Evolutionary conservation across 2,797 vertebrate species (phyloP).

Genomic region (Acestrorhynchus altus): DNA sequence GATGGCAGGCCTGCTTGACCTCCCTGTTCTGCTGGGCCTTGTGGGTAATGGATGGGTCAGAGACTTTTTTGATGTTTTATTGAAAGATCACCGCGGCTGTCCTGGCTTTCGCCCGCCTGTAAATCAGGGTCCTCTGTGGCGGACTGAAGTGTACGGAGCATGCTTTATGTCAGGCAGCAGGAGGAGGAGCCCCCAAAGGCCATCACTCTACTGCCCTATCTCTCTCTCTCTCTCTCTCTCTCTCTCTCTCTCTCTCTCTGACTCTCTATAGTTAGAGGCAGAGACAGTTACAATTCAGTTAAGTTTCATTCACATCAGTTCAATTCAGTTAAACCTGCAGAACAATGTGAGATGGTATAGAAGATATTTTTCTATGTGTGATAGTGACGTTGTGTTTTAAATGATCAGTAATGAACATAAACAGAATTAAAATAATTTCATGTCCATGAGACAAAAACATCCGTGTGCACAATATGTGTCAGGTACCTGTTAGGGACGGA

Average conservation of each 20-base stretch:
- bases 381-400: no score
- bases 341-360: background rate
- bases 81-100: slow-evolving; percentile 81
- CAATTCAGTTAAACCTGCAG: background rate
- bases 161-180: slow-evolving; percentile 59
- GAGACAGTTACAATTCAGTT: slow-evolving; percentile 15
- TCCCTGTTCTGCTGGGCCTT: slow-evolving; percentile 69
- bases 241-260: slow-evolving; percentile 32
- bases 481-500: no score
- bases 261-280: slow-evolving; percentile 6
- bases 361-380: no score
- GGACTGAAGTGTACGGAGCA: slow-evolving; percentile 45
- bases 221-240: slow-evolving; percentile 43
- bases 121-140: slow-evolving; percentile 62
- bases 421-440: background rate
- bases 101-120: slow-evolving; percentile 70
- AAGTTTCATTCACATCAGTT: background rate
- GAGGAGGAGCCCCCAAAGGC: slow-evolving; percentile 38
- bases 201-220: slow-evolving; percentile 40
- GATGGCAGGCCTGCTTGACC: slow-evolving; percentile 67
- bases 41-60: slow-evolving; percentile 80
- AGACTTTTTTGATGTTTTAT: slow-evolving; percentile 65
- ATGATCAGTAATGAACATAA: background rate
- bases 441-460: no score
- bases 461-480: no score